Conservation (phyloP, 2,113 vertebrate genomes). For the Silurus glanis region DNA sequence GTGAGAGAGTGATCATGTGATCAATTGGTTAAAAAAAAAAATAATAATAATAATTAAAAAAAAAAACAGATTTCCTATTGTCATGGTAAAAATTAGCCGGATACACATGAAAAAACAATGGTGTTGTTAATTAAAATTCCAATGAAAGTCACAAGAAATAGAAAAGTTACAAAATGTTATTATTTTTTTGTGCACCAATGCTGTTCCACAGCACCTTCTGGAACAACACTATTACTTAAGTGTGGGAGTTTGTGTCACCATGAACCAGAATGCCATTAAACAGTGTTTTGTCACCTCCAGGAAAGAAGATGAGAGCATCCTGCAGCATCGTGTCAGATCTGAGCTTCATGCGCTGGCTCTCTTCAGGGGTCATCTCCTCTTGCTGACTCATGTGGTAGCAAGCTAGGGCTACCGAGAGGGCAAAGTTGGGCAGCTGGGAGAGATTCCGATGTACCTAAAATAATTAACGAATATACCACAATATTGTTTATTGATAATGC, state of each 20-base stretch:
- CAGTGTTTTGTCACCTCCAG: constrained; percentile 76
- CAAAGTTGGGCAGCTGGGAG: constrained; percentile 95
- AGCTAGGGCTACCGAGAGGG: constrained; percentile 87
- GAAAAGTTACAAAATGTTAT: not conserved
- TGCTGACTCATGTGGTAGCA: constrained; percentile 88
- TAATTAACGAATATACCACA: not conserved
- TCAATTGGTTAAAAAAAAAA: not conserved
- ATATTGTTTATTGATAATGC: not conserved
- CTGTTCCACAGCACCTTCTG: not conserved
- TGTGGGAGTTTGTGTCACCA: not conserved
- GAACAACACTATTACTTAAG: not conserved
- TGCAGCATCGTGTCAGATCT: constrained; percentile 78
- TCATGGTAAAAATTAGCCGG: too few species aligned
- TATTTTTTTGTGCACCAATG: too few species aligned
- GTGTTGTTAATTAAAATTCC: too few species aligned
- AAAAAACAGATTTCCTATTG: not conserved
- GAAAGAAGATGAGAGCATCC: constrained; percentile 88
- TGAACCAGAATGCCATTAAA: not conserved
- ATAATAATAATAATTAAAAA: not conserved
- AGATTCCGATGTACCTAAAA: constrained; percentile 88
- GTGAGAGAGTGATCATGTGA: not conserved
- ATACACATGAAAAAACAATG: too few species aligned
- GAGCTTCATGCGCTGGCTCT: constrained; percentile 69
- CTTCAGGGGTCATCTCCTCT: constrained; percentile 76
- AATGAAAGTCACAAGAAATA: not conserved